These are phyloP conservation scores for Anastrepha ludens DNA, from an alignment of 1,140 invertebrate species.

Conservation along the genomic window DNA sequence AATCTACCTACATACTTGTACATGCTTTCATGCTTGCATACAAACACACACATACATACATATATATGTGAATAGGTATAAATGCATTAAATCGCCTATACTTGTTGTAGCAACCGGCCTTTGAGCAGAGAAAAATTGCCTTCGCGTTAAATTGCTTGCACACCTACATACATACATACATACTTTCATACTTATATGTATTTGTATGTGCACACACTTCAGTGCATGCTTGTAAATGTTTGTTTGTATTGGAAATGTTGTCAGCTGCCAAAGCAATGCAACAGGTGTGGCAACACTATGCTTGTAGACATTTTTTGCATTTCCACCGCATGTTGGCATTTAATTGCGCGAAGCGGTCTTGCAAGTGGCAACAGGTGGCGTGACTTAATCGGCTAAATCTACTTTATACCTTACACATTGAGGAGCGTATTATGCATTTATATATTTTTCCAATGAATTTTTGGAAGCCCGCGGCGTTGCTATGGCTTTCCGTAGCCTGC, in stretches of 20 bases:
- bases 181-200: not conserved
- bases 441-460: no score
- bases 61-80: not conserved
- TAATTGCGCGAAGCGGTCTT: conserved; percentile 20
- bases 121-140: not conserved
- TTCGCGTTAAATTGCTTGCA: no score
- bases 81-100: not conserved
- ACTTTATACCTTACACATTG: not conserved
- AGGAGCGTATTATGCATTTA: not conserved
- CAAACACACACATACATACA: not conserved
- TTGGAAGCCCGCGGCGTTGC: no score
- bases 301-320: conserved; percentile 17
- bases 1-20: not conserved
- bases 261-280: not conserved
- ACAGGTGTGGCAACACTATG: conserved; percentile 41
- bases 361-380: conserved; percentile 7
- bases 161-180: no score
- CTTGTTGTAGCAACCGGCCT: not conserved
- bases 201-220: not conserved
- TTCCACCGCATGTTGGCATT: conserved; percentile 41
- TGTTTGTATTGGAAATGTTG: conserved; percentile 1
- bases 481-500: no score
- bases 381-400: not conserved
- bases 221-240: no score
- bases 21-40: not conserved